These are phyloP conservation scores for Eumeta japonica DNA, from an alignment of 1,140 invertebrate species.

Conservation along the genomic window DNA sequence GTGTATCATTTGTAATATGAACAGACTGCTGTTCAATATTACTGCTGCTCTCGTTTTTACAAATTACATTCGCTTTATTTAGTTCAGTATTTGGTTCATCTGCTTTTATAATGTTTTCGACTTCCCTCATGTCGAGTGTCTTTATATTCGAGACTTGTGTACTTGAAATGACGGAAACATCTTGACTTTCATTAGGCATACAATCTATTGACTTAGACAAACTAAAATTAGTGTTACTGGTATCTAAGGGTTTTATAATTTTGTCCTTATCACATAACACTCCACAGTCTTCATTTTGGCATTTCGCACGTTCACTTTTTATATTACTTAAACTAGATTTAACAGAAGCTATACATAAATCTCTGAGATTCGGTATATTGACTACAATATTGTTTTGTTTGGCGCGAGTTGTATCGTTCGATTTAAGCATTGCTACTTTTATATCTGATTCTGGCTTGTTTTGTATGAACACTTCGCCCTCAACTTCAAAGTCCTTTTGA, in stretches of 20 bases:
- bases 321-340: conserved; percentile 45
- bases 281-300: too few relatives aligned
- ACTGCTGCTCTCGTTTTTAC: background rate
- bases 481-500: too few relatives aligned
- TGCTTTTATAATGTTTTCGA: too few relatives aligned
- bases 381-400: conserved; percentile 15
- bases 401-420: conserved; percentile 8
- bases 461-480: background rate
- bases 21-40: conserved; percentile 1
- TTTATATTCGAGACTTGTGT: too few relatives aligned
- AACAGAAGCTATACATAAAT: conserved; percentile 39
- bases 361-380: conserved; percentile 32
- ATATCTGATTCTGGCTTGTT: too few relatives aligned
- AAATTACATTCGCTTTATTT: background rate
- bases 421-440: too few relatives aligned
- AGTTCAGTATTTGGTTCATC: background rate
- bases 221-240: too few relatives aligned
- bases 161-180: too few relatives aligned
- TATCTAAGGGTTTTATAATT: too few relatives aligned
- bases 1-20: background rate
- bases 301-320: conserved; percentile 9
- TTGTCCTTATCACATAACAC: background rate
- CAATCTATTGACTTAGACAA: too few relatives aligned
- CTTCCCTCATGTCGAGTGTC: too few relatives aligned
- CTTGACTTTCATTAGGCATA: too few relatives aligned